Evolutionary conservation across 2,888 invertebrate genomes (phyloP), one percentile per base, ranked within the genome.

Genomic region (Nomada ruficornis): DNA sequence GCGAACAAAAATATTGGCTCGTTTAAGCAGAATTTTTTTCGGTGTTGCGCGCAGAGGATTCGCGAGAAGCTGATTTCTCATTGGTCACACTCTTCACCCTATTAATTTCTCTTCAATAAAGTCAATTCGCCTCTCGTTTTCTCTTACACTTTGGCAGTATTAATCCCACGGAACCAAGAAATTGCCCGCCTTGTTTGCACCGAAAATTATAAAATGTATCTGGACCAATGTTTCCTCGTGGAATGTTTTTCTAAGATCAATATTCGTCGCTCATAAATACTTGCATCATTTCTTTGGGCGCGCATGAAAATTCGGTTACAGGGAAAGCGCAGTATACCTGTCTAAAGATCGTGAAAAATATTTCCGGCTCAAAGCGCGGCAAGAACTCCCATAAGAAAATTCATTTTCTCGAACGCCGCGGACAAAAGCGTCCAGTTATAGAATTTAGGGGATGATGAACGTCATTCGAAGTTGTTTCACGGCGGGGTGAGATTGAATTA

Each of bases 1-100:
- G 47, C 18, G 44, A 70, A 54, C 59, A 65, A 78, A 80, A 80
- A 80, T 80, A 80, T 80, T 77, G 64, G 52, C 79, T 78, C 79
- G 60, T 80, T 80, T 77, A 70, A 77, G 54, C 64, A 29, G 59
- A 64, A 69, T 70, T 80, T 70, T 64, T 59, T 18, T 18, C 42
- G 23, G 78, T 42, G 23, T 63, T 54, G 44, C 29, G 23, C 50
- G n/a, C 15, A 20, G 50, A 15, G 2, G n/a, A 15, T 2, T 15
- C 36, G 0, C 29, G 47, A 69, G 26, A 13, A 60, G 47, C 52
- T 62, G 18, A 52, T 70, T 36, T 2, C 62, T 20, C 50, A 20
- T 60, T 23, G 60, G 7, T 20, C 23, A 26, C 44, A 3, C 4
- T 44, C 23, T 11, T 47, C n/a, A 44, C 18, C 50, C 50, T 0